phyloP scores from a whole-genome alignment of 2,888 invertebrate species.

The Philaethria dido region DNA sequence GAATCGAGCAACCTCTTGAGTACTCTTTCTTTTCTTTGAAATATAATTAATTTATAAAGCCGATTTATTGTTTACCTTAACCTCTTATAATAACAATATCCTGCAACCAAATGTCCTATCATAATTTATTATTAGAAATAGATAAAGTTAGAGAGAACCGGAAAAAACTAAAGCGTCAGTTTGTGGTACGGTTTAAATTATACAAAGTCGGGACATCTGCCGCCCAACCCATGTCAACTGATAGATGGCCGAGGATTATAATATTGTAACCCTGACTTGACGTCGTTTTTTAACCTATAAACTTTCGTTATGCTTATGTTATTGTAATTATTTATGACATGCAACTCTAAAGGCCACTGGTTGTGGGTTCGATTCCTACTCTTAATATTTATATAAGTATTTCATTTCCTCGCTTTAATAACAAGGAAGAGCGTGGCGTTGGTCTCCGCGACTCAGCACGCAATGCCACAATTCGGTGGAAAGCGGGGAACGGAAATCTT shows the following conservation, averaged over 20 bases:
- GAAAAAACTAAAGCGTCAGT: conserved; percentile 35
- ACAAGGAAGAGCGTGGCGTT: no score
- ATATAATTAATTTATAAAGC: no score
- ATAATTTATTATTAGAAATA: conserved; percentile 15
- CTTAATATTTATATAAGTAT: no score
- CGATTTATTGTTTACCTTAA: neutral
- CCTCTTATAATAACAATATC: neutral
- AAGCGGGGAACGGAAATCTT: no score
- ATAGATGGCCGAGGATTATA: conserved; percentile 50
- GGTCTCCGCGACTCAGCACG: no score
- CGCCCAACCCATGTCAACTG: conserved; percentile 51
- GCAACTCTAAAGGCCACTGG: no score
- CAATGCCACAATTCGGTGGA: no score
- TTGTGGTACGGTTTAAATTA: conserved; percentile 34
- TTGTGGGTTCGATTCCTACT: no score
- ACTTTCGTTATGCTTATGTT: neutral
- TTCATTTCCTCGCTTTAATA: no score
- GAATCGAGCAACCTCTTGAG: no score
- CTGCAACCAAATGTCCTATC: neutral
- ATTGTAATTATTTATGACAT: no score
- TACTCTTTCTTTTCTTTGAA: no score
- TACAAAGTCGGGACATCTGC: conserved; percentile 37
- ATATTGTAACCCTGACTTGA: conserved; percentile 41
- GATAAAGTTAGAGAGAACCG: conserved; percentile 5
- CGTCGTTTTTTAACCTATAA: conserved; percentile 34